These are phyloP conservation scores for Corydoras maculifer DNA, from an alignment of 2,113 vertebrate genomes.

Conservation along the genomic window DNA sequence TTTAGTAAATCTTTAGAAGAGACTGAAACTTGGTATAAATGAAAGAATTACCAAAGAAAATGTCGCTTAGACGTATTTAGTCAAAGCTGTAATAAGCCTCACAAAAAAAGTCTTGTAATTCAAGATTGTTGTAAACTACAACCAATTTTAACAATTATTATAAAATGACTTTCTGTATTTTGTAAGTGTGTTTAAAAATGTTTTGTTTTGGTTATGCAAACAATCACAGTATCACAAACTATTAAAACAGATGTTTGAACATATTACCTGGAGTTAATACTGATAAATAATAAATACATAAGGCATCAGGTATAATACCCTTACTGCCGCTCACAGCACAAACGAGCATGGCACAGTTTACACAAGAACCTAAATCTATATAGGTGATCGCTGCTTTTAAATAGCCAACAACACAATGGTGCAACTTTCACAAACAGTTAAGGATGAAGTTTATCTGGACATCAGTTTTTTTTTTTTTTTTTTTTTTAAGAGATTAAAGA, in stretches of 20 bases:
- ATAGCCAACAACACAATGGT: constrained; percentile 21
- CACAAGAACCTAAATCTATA: not conserved
- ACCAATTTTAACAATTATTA: not conserved
- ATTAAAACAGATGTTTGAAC: constrained; percentile 14
- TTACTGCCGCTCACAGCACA: constrained; percentile 17
- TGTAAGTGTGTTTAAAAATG: not conserved
- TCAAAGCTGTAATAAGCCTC: too few relatives aligned
- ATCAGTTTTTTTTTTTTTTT: too few relatives aligned
- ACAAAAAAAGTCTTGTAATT: too few relatives aligned
- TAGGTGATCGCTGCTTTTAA: not conserved
- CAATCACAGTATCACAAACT: not conserved
- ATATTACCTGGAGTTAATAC: not conserved
- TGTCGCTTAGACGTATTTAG: too few relatives aligned
- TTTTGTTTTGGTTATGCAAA: not conserved
- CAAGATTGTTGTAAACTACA: not conserved
- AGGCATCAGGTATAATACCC: not conserved
- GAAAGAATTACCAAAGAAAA: too few relatives aligned
- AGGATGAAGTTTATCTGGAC: too few relatives aligned
- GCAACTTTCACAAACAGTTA: constrained; percentile 26
- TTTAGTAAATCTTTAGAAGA: not conserved
- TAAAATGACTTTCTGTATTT: not conserved
- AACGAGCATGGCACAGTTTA: constrained; percentile 13
- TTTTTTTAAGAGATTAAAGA: too few relatives aligned
- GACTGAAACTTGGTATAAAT: too few relatives aligned
- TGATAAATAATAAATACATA: constrained; percentile 1